A percentile compares a stretch with the other conserved stretches of the same genome.
Conservation (phyloP, 2,113 vertebrate genomes). For the Pogonocichla stellata region DNA sequence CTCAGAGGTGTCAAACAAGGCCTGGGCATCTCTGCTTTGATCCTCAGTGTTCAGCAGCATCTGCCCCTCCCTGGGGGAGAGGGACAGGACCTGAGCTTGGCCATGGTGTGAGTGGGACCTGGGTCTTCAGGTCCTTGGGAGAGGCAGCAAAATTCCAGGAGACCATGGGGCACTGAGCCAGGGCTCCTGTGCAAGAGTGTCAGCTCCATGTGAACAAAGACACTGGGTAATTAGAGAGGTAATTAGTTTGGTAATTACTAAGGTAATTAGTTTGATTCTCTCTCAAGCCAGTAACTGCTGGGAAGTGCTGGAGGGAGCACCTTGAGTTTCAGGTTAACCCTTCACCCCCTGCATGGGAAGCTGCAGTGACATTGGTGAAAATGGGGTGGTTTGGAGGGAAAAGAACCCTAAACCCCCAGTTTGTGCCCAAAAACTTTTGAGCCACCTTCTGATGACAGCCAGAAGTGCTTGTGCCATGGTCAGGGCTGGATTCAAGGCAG, state of each 20-base stretch:
- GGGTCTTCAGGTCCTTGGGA: background rate
- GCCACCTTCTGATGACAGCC: background rate
- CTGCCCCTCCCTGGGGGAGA: background rate
- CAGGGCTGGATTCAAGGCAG: background rate
- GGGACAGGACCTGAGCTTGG: background rate
- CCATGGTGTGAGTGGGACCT: background rate
- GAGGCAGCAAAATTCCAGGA: background rate
- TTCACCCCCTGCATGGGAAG: background rate
- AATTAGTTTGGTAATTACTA: slow-evolving; percentile 69
- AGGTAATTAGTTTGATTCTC: slow-evolving; percentile 67
- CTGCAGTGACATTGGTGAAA: background rate
- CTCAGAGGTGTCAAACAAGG: background rate
- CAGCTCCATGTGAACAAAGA: slow-evolving; percentile 31
- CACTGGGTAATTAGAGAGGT: slow-evolving; percentile 50
- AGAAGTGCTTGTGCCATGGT: accelerated
- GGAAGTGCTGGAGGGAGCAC: slow-evolving; percentile 27
- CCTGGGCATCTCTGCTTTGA: background rate
- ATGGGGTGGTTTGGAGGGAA: background rate
- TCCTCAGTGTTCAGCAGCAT: background rate
- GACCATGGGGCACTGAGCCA: background rate
- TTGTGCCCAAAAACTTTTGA: background rate
- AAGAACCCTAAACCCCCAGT: background rate
- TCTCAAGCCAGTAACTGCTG: slow-evolving; percentile 50
- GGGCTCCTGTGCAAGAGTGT: background rate
- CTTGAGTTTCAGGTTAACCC: slow-evolving; percentile 14